phyloP scores from a whole-genome alignment of 2,888 invertebrate species.

The Miltochrista miniata region DNA sequence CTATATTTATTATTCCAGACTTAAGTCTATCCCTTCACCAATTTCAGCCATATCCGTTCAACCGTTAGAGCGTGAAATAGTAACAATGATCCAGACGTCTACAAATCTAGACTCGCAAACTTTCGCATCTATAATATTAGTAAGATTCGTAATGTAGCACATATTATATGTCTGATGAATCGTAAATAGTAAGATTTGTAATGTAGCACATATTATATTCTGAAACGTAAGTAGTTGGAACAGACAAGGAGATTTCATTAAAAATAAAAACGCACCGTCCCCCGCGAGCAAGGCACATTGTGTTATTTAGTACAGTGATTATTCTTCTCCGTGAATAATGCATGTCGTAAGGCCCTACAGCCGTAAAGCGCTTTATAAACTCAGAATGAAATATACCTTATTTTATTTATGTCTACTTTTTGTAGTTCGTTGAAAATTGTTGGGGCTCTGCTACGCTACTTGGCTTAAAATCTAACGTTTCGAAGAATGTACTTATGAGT shows the following conservation, averaged over 20 bases:
- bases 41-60: no score
- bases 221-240: slow-evolving; percentile 45
- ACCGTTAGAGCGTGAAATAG: no score
- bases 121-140: no score
- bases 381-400: slow-evolving; percentile 42
- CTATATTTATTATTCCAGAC: no score
- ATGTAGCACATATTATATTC: slow-evolving; percentile 21
- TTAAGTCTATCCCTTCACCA: no score
- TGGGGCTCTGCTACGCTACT: slow-evolving; percentile 17
- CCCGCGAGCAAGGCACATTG: slow-evolving; percentile 46
- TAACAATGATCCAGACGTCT: no score
- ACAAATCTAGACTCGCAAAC: no score
- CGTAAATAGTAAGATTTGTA: no score
- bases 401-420: slow-evolving; percentile 31
- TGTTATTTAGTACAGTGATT: slow-evolving; percentile 49
- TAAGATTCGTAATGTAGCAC: no score
- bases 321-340: slow-evolving; percentile 54
- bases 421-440: slow-evolving; percentile 30
- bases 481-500: slow-evolving; percentile 3
- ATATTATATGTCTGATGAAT: no score
- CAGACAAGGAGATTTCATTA: slow-evolving; percentile 49
- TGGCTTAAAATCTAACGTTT: slow-evolving; percentile 15
- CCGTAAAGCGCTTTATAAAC: slow-evolving; percentile 53
- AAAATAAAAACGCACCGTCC: slow-evolving; percentile 48
- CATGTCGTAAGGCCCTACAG: slow-evolving; percentile 40